Conservation (phyloP, 2,113 vertebrate genomes). For the Siphamia tubifer region DNA sequence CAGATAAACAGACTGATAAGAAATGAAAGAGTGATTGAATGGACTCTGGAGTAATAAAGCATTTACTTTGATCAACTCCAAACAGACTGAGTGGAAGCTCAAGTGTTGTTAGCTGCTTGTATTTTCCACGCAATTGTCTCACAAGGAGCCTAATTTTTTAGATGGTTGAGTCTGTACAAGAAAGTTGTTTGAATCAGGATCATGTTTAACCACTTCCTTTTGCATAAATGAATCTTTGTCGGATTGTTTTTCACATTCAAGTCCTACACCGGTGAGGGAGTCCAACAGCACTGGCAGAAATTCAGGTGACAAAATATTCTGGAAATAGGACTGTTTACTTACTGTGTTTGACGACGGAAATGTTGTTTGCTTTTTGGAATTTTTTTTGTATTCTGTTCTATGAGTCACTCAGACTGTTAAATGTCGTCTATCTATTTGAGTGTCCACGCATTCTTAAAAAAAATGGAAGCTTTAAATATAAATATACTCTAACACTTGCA, state of each 20-base stretch:
- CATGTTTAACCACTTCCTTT: neutral
- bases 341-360: too few relatives aligned
- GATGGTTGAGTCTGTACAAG: conserved; percentile 3
- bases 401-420: too few relatives aligned
- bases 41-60: conserved; percentile 38
- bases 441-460: too few relatives aligned
- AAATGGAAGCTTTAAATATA: too few relatives aligned
- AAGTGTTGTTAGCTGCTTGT: neutral
- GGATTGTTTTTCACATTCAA: neutral
- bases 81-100: neutral
- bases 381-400: too few relatives aligned
- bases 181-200: conserved; percentile 14
- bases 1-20: conserved; percentile 58
- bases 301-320: too few relatives aligned
- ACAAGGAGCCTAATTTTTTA: conserved; percentile 6
- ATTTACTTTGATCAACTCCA: conserved; percentile 43
- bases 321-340: too few relatives aligned
- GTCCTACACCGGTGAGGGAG: neutral
- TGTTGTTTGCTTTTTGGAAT: too few relatives aligned
- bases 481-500: too few relatives aligned
- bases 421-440: too few relatives aligned
- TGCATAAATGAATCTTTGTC: conserved; percentile 10
- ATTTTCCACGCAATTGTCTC: conserved; percentile 12
- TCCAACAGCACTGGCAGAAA: too few relatives aligned
- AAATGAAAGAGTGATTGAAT: conserved; percentile 54